These are phyloP conservation scores for Ctenodactylus gundi DNA, from an alignment of 2,113 vertebrate species.

Conservation along the genomic window DNA sequence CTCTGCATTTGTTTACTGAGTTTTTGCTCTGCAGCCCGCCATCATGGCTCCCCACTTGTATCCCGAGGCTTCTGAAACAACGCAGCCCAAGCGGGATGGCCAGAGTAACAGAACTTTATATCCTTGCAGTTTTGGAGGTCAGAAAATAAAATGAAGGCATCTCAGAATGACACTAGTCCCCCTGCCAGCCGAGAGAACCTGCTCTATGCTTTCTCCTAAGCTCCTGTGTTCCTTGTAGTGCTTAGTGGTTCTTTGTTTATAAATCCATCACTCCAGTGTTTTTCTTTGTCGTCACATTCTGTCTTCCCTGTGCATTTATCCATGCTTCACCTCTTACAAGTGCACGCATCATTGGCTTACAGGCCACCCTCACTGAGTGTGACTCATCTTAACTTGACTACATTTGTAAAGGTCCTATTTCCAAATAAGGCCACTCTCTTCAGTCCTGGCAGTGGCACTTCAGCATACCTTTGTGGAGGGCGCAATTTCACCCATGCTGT, in stretches of 20 bases:
- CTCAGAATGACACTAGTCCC: accelerated
- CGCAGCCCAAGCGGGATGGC: accelerated
- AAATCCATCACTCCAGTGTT: background rate
- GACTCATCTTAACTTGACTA: background rate
- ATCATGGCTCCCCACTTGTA: accelerated
- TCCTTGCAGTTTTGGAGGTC: background rate
- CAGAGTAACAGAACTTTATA: background rate
- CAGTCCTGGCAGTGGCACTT: background rate
- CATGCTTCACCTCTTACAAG: background rate
- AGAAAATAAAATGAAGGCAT: background rate
- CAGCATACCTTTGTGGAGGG: background rate
- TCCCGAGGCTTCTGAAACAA: background rate
- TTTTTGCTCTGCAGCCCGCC: background rate
- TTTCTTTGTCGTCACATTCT: background rate
- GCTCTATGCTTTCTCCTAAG: background rate
- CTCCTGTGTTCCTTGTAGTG: background rate
- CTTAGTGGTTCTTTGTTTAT: background rate
- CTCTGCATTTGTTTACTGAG: too few species aligned
- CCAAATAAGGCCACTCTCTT: background rate
- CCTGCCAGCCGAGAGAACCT: too few species aligned
- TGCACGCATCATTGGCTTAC: background rate
- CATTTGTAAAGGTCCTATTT: background rate
- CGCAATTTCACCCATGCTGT: accelerated
- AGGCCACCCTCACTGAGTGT: accelerated
- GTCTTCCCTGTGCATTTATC: background rate